A percentile compares a stretch with the other conserved stretches of the same genome.
These are phyloP conservation scores for Tryphoninae sp. DNA, from an alignment of 2,888 invertebrate species.

Conservation along the genomic window DNA sequence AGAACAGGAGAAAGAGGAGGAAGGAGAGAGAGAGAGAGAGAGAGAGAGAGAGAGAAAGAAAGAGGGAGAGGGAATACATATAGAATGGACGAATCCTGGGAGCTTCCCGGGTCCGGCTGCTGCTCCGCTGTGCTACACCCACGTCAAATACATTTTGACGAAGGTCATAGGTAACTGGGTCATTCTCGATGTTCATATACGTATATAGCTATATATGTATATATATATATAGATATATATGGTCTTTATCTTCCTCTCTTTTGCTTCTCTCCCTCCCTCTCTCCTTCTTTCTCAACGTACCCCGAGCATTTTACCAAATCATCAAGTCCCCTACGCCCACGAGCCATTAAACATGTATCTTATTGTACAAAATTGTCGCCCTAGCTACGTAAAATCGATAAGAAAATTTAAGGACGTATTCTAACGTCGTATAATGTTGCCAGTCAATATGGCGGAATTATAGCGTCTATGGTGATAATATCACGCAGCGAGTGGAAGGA, in stretches of 20 bases:
- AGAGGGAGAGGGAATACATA: constrained; percentile 4
- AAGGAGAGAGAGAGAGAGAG: neutral
- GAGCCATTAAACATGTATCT: neutral
- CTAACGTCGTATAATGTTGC: no score
- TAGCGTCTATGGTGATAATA: no score
- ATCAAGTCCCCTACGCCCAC: neutral
- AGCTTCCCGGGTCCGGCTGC: constrained; percentile 47
- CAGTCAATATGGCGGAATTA: no score
- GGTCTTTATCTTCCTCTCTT: neutral
- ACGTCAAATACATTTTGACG: constrained; percentile 58
- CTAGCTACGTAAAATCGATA: constrained; percentile 31
- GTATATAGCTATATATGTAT: neutral
- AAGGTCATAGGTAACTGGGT: constrained; percentile 67
- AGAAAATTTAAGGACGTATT: constrained; percentile 19
- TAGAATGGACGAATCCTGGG: constrained; percentile 48
- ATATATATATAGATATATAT: neutral
- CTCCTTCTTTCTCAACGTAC: neutral
- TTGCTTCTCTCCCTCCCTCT: neutral
- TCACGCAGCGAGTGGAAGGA: no score
- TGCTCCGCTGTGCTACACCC: constrained; percentile 43
- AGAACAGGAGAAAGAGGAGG: neutral
- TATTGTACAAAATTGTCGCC: constrained; percentile 7
- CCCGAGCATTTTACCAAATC: neutral
- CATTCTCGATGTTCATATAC: constrained; percentile 29
- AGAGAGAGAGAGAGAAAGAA: constrained; percentile 2